phyloP scores from a whole-genome alignment of 2,797 vertebrate genomes.

The Hypotaenidia philippensis region DNA sequence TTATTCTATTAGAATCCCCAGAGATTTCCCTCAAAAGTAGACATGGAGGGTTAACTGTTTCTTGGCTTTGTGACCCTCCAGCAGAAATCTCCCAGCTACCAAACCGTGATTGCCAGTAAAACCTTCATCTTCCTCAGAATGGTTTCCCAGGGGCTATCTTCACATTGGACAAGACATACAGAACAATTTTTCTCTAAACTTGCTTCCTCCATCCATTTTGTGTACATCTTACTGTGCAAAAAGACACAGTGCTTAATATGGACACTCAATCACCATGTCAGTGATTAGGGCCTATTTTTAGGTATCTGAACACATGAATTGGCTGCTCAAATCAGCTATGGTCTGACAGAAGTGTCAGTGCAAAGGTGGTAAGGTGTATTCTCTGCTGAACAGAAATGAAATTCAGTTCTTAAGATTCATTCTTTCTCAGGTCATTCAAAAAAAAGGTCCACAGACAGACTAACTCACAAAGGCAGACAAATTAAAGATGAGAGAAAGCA shows the following conservation, averaged over 20 bases:
- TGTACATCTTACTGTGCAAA: background rate
- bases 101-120: background rate
- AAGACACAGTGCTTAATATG: background rate
- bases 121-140: background rate
- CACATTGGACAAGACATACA: background rate
- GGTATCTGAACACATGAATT: background rate
- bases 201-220: background rate
- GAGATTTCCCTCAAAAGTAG: background rate
- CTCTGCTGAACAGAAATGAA: background rate
- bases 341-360: background rate
- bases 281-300: background rate
- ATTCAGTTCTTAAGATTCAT: background rate
- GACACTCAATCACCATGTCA: background rate
- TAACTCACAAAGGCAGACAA: background rate
- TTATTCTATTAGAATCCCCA: background rate
- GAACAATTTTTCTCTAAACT: background rate
- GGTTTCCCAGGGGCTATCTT: background rate
- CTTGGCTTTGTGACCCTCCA: fast-evolving
- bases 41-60: background rate
- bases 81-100: background rate
- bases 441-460: background rate
- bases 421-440: background rate
- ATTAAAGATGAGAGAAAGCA: background rate
- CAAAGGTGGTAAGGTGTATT: background rate
- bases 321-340: background rate